Evolutionary conservation across 1,140 invertebrate genomes (phyloP).

Genomic region (Paraescarpia echinospica): DNA sequence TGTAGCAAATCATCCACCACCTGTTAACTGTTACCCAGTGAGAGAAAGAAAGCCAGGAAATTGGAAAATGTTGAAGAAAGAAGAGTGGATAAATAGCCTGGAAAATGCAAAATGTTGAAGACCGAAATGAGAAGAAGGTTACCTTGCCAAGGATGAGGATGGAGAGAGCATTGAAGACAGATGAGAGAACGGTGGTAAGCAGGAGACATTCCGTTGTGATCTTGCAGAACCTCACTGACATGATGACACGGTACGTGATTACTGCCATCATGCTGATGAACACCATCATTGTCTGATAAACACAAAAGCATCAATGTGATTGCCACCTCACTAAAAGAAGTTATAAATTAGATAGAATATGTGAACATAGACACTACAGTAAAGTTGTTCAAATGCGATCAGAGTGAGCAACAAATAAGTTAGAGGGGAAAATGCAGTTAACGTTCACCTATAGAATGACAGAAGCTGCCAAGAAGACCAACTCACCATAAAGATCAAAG

Average conservation of each 20-base stretch:
- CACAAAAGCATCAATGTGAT: neutral
- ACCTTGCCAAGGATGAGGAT: slow-evolving; percentile 57
- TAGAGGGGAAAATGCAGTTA: neutral
- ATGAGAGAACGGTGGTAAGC: slow-evolving; percentile 50
- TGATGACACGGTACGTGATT: slow-evolving; percentile 52
- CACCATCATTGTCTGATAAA: slow-evolving; percentile 37
- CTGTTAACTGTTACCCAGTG: no score
- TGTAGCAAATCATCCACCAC: no score
- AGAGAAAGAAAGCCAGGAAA: no score
- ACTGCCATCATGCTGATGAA: slow-evolving; percentile 40
- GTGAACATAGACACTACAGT: neutral
- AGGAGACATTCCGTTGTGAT: slow-evolving; percentile 43
- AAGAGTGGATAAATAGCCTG: no score
- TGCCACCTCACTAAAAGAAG: neutral
- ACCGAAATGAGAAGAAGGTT: neutral
- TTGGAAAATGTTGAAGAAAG: no score
- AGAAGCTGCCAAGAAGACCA: neutral
- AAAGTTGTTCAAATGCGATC: neutral
- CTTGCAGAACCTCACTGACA: slow-evolving; percentile 53
- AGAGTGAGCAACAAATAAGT: neutral
- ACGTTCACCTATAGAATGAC: neutral
- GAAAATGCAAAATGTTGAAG: no score
- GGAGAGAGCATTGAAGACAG: slow-evolving; percentile 57
- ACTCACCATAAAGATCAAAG: slow-evolving; percentile 55
- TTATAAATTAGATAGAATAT: neutral